A percentile compares a stretch with the other conserved stretches of the same genome.
phyloP scores from a whole-genome alignment of 2,888 invertebrate genomes.

The Apamea epomidion region DNA sequence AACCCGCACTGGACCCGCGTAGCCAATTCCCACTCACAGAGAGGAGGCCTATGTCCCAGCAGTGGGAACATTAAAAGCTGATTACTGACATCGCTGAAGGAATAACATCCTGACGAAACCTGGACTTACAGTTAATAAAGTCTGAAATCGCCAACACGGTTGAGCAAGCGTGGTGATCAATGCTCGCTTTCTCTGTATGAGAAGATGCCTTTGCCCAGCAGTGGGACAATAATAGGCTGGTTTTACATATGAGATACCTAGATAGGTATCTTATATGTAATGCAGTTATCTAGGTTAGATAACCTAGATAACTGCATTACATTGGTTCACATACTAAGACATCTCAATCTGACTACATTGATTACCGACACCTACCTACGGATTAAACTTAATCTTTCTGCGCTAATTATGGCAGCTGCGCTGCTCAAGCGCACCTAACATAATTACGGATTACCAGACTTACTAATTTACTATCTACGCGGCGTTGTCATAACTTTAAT shows the following conservation, averaged over 20 bases:
- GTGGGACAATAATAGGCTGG: background rate
- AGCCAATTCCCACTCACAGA: background rate
- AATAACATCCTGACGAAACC: background rate
- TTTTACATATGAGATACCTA: background rate
- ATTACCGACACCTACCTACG: background rate
- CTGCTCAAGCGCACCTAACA: constrained; percentile 6
- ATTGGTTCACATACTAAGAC: background rate
- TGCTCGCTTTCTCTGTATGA: background rate
- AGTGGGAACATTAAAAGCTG: background rate
- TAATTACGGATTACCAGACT: constrained; percentile 3
- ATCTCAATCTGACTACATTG: background rate
- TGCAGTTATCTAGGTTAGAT: too few relatives aligned
- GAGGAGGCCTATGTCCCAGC: background rate
- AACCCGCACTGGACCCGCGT: background rate
- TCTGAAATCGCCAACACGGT: background rate
- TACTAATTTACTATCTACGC: background rate
- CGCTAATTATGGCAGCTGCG: constrained; percentile 2
- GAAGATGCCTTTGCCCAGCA: background rate
- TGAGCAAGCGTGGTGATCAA: background rate
- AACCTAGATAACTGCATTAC: background rate
- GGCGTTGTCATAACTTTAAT: constrained; percentile 2
- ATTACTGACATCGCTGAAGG: background rate
- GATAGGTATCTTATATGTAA: too few relatives aligned
- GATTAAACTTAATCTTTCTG: background rate
- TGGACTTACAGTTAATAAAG: background rate